phyloP scores from a whole-genome alignment of 2,113 vertebrate genomes.

The Chaenogobius annularis region DNA sequence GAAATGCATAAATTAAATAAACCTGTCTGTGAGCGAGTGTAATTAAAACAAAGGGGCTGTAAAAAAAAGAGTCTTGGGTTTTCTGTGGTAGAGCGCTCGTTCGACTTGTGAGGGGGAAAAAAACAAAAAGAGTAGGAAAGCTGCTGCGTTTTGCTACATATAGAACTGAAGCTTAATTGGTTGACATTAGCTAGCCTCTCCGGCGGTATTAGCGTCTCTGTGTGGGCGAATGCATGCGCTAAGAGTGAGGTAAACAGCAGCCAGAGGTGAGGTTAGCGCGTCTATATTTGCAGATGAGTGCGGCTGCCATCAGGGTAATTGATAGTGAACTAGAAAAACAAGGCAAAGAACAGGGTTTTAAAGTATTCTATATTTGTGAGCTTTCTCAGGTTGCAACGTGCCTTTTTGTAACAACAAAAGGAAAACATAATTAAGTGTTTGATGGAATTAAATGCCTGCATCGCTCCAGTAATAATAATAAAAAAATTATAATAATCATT shows the following conservation, averaged over 20 bases:
- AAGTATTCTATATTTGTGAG: neutral
- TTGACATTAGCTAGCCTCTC: conserved; percentile 41
- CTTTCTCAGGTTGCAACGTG: no score
- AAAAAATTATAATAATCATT: no score
- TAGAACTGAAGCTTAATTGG: conserved; percentile 49
- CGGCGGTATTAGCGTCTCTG: conserved; percentile 13
- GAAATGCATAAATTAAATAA: conserved; percentile 55
- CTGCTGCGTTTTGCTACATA: conserved; percentile 28
- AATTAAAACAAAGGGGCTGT: conserved; percentile 33
- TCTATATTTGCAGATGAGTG: neutral
- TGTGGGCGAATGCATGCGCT: neutral
- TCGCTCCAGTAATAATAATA: no score
- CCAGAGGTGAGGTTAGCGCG: neutral
- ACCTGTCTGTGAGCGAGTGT: conserved; percentile 32
- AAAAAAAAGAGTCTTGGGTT: conserved; percentile 13
- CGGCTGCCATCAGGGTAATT: neutral
- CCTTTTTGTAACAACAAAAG: neutral
- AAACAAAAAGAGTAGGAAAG: conserved; percentile 25
- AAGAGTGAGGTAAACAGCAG: conserved; percentile 1
- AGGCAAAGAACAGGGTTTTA: neutral
- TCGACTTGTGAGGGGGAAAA: neutral
- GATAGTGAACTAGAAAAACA: neutral
- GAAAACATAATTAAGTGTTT: neutral
- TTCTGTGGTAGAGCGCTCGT: neutral
- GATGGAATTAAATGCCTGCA: neutral